Evolutionary conservation across 1,140 invertebrate genomes (phyloP), one percentile per base, ranked within the genome.

Genomic region (Drosophila tropicalis): DNA sequence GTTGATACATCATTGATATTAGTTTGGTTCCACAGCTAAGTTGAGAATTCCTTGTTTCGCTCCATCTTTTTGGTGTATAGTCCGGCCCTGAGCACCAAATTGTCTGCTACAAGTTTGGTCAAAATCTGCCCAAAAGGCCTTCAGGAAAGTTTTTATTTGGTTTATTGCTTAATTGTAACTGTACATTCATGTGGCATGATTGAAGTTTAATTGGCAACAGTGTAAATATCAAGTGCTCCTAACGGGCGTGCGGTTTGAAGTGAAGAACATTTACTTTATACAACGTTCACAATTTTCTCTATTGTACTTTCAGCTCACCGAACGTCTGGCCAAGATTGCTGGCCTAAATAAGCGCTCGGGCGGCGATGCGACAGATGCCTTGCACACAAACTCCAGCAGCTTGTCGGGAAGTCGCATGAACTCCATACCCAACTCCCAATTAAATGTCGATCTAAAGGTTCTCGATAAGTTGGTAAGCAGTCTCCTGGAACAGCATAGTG

Each of bases 381-480:
- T 81, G 9, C 84, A 67, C 34, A 74, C 72, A 2, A 74, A 67
- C 6, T 62, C 84, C 5, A 77, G 70, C 57, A 90, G 84, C 36
- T 66, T 81, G 58, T 58, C 84, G 0, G 85, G 79, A 54, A 91
- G 87, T 47, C 87, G 87, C 40, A 91, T 91, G 79, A 90, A 82
- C 29, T 90, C 89, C 5, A 81, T 91, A 29, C 81, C 79, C 12
- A 90, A 91, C 40, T 89, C 91, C 1, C 90, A 91, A 58, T 39
- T 84, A 9, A 89, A 91, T 57, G 84, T 90, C 10, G 91, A 92
- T 56, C 66, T 92, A 0, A 86, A 86, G 63, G 84, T 62, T 0
- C 61, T 92, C 56, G 91, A 92, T 57, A 92, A 92, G 64, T 73
- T 92, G 34, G 90, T 92, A 5, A 86, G 76, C 60, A 80, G 70